These are phyloP conservation scores for Chaetoderma sp. DNA, from an alignment of 2,888 invertebrate genomes.

Conservation along the genomic window DNA sequence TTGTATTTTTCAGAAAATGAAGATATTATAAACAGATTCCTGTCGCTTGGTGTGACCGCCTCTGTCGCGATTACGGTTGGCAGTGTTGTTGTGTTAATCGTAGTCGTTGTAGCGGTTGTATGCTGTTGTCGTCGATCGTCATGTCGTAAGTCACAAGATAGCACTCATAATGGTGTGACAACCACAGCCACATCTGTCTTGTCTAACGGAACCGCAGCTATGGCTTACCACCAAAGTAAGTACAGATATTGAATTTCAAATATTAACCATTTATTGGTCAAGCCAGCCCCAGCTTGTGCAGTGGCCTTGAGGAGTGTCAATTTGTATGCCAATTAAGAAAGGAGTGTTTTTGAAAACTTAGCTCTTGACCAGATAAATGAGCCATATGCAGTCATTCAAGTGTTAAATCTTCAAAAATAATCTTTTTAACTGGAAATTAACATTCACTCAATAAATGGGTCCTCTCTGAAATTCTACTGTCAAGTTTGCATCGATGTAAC, in stretches of 20 bases:
- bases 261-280: not conserved
- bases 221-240: conserved; percentile 7
- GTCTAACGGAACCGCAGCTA: conserved; percentile 40
- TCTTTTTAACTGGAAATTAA: too few species aligned
- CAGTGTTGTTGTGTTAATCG: conserved; percentile 60
- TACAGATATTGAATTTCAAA: not conserved
- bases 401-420: too few species aligned
- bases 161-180: conserved; percentile 33
- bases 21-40: conserved; percentile 50
- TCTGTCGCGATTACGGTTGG: conserved; percentile 66
- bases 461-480: too few species aligned
- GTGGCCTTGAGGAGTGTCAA: too few species aligned
- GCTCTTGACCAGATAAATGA: too few species aligned
- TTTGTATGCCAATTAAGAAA: too few species aligned
- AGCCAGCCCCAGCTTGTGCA: not conserved
- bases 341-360: too few species aligned
- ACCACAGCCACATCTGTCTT: conserved; percentile 43
- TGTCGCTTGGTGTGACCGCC: conserved; percentile 65
- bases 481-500: too few species aligned
- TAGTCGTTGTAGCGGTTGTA: conserved; percentile 59
- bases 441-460: too few species aligned
- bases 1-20: conserved; percentile 45
- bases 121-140: conserved; percentile 59
- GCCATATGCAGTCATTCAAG: too few species aligned
- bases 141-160: conserved; percentile 47